Percentiles rank a stretch among this genome's conserved stretches.
Conservation (phyloP, 2,888 invertebrate species). For the Papilio gigon region DNA sequence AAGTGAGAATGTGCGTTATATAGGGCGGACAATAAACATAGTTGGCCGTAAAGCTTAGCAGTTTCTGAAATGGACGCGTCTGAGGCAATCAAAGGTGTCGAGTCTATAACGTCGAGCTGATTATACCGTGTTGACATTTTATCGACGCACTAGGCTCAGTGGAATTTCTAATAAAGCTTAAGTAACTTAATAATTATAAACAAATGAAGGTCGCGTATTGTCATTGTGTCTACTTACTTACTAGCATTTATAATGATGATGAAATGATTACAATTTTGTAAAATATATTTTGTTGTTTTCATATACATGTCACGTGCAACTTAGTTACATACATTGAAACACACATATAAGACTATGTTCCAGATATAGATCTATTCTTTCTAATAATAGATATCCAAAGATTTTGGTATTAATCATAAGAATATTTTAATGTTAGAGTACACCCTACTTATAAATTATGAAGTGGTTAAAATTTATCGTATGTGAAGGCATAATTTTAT, state of each 20-base stretch:
- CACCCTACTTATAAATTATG: constrained; percentile 15
- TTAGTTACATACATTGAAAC: too few relatives aligned
- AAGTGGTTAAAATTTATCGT: constrained; percentile 19
- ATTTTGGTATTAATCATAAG: neutral
- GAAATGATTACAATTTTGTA: too few relatives aligned
- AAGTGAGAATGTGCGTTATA: constrained; percentile 40
- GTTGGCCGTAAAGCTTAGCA: constrained; percentile 44
- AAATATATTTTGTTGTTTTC: too few relatives aligned
- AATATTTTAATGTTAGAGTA: neutral
- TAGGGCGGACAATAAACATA: constrained; percentile 45
- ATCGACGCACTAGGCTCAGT: constrained; percentile 1
- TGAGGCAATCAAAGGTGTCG: constrained; percentile 27
- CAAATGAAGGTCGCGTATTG: neutral
- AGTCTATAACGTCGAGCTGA: neutral
- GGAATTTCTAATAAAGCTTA: neutral
- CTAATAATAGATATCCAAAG: too few relatives aligned
- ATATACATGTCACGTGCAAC: too few relatives aligned
- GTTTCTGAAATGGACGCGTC: constrained; percentile 28
- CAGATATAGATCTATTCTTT: too few relatives aligned
- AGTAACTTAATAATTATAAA: neutral
- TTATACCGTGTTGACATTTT: constrained; percentile 21
- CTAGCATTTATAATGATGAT: too few relatives aligned
- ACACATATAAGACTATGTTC: too few relatives aligned
- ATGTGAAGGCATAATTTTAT: constrained; percentile 28
- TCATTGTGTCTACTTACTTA: too few relatives aligned